Percentiles rank a stretch among this genome's conserved stretches.
Conservation (phyloP, 37 sponge, comb jelly and placozoan genomes). For the Lycopodina hypogea region DNA sequence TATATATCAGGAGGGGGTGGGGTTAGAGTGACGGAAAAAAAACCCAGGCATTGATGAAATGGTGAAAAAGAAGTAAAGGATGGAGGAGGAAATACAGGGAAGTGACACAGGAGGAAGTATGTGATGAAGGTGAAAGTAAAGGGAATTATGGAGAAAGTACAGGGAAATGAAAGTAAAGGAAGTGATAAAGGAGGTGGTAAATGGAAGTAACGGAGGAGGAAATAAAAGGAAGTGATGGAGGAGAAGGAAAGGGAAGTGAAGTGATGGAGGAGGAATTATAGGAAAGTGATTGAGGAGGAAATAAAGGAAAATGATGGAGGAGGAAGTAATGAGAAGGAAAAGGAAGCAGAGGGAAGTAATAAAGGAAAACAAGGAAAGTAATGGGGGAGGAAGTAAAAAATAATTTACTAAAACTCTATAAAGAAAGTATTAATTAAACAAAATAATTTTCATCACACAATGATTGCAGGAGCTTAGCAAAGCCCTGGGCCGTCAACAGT, state of each 20-base stretch:
- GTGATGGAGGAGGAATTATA: not conserved
- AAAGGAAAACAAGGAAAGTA: not conserved
- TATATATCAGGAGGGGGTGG: not conserved
- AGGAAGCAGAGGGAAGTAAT: not conserved
- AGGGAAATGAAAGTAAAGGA: no score
- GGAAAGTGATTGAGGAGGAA: not conserved
- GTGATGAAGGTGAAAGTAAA: no score
- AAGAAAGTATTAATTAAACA: no score
- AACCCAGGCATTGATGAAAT: not conserved
- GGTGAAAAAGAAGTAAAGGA: not conserved
- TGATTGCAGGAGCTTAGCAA: no score
- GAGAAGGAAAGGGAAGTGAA: not conserved
- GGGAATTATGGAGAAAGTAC: no score
- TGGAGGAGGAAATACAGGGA: not conserved
- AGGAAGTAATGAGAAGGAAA: not conserved
- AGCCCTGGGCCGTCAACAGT: no score
- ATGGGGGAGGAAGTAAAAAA: no score
- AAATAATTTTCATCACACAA: no score
- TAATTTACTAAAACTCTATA: no score
- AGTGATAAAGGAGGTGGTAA: no score
- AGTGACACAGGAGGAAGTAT: no score
- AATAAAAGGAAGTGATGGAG: not conserved
- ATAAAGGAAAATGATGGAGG: not conserved
- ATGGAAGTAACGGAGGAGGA: not conserved
- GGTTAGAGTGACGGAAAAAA: not conserved